Evolutionary conservation across 2,888 invertebrate genomes (phyloP).

Genomic region (Pachliopta kotzebuea): DNA sequence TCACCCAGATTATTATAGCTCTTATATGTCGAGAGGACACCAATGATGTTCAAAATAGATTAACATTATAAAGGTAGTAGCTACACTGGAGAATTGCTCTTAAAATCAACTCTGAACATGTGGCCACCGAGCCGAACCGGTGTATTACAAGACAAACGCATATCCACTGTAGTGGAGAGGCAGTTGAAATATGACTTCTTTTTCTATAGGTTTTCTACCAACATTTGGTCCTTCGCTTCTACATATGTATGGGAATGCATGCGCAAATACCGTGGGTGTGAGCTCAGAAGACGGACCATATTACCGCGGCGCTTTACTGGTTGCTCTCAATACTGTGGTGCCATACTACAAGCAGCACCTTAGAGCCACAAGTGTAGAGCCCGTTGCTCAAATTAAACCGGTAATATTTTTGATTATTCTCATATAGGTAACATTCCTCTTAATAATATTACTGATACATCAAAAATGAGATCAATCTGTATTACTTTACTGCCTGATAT

Average conservation of each 20-base stretch:
- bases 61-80: too few relatives aligned
- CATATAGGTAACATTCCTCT: neutral
- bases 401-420: constrained; percentile 36
- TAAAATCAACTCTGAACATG: too few relatives aligned
- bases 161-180: too few relatives aligned
- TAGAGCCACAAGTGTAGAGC: constrained; percentile 53
- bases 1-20: too few relatives aligned
- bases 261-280: constrained; percentile 33
- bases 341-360: constrained; percentile 74
- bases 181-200: neutral
- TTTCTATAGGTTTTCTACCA: constrained; percentile 84
- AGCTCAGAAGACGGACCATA: constrained; percentile 69
- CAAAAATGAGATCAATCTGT: too few relatives aligned
- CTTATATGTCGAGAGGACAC: too few relatives aligned
- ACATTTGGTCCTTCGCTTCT: constrained; percentile 91
- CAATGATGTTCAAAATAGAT: too few relatives aligned
- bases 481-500: too few relatives aligned
- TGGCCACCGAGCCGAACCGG: too few relatives aligned
- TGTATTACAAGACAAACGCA: too few relatives aligned
- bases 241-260: constrained; percentile 84
- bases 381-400: constrained; percentile 52
- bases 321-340: constrained; percentile 86
- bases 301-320: constrained; percentile 86
- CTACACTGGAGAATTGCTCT: too few relatives aligned
- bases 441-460: neutral